A percentile compares a stretch with the other conserved stretches of the same genome.
phyloP scores from a whole-genome alignment of 2,888 invertebrate species.

The Unio pictorum region DNA sequence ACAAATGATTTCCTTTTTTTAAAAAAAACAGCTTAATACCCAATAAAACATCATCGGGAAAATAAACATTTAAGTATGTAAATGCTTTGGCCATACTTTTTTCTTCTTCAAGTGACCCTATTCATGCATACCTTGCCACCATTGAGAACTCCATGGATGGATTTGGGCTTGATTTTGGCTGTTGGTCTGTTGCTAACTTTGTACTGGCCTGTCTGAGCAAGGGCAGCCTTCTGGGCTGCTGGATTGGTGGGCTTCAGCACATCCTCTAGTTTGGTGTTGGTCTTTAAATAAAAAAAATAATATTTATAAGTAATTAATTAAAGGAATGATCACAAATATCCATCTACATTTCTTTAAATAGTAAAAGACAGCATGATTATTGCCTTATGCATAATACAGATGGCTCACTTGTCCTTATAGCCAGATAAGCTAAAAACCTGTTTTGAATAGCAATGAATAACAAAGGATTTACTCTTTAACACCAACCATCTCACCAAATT shows the following conservation, averaged over 20 bases:
- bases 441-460: too few relatives aligned
- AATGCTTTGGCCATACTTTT: too few relatives aligned
- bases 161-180: conserved; percentile 77
- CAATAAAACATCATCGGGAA: too few relatives aligned
- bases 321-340: neutral
- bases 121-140: conserved; percentile 71
- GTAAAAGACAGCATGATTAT: neutral
- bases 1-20: too few relatives aligned
- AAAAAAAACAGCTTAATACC: too few relatives aligned
- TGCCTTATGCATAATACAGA: neutral
- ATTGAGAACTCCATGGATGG: conserved; percentile 59
- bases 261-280: conserved; percentile 78
- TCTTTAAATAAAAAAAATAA: conserved; percentile 61
- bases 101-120: too few relatives aligned
- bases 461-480: too few relatives aligned
- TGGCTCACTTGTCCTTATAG: too few relatives aligned
- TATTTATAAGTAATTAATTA: too few relatives aligned
- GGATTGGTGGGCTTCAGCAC: conserved; percentile 78
- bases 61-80: too few relatives aligned
- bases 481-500: too few relatives aligned
- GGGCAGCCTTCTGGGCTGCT: conserved; percentile 77
- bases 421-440: too few relatives aligned
- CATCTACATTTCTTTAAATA: neutral
- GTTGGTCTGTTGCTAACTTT: conserved; percentile 77
- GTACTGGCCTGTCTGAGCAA: conserved; percentile 71